phyloP scores from a whole-genome alignment of 2,113 vertebrate genomes.

The Strix aluco region DNA sequence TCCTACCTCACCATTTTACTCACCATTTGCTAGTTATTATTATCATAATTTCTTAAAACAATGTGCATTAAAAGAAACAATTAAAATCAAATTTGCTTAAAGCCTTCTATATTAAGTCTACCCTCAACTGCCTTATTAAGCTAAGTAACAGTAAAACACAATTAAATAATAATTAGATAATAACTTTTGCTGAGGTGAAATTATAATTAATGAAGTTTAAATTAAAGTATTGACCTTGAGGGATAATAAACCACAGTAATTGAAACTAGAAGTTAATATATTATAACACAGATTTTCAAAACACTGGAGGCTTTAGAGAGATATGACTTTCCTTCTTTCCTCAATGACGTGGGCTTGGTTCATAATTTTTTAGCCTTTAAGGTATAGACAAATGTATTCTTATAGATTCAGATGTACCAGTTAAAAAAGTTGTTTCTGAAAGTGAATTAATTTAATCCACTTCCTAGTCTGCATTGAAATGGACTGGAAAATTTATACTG shows the following conservation, averaged over 20 bases:
- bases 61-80: not conserved
- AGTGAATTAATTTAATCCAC: not conserved
- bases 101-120: not conserved
- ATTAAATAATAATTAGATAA: conserved; percentile 35
- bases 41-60: not conserved
- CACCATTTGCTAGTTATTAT: not conserved
- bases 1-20: not conserved
- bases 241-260: not conserved
- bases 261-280: not conserved
- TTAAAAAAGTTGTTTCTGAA: not conserved
- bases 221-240: conserved; percentile 24
- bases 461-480: not conserved
- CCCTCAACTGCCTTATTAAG: not conserved
- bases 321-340: not conserved
- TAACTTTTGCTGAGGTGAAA: conserved; percentile 7
- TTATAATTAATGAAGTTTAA: conserved; percentile 26
- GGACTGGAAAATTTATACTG: not conserved
- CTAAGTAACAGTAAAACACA: not conserved
- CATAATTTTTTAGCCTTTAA: not conserved
- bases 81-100: not conserved
- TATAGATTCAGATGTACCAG: not conserved
- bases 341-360: not conserved
- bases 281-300: not conserved
- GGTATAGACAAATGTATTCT: not conserved
- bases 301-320: not conserved